Evolutionary conservation across 2,888 invertebrate genomes (phyloP).

Genomic region (Gnatocerus cornutus): DNA sequence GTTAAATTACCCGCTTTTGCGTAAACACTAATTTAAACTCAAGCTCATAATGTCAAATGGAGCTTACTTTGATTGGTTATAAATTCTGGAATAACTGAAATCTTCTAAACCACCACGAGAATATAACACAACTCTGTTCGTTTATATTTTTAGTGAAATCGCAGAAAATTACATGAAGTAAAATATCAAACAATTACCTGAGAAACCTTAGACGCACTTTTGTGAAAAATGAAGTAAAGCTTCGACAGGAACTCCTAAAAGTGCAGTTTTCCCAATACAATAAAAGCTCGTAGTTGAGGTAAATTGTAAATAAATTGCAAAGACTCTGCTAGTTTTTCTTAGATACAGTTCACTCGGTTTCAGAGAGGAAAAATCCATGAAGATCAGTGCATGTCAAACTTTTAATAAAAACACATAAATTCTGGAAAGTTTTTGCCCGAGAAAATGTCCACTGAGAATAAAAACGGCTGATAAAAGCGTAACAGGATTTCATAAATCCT

Average conservation of each 20-base stretch:
- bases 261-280: not conserved
- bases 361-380: too few relatives aligned
- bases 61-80: not conserved
- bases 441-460: not conserved
- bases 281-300: not conserved
- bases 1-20: slow-evolving; percentile 3
- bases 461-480: not conserved
- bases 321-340: too few relatives aligned
- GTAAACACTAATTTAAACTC: slow-evolving; percentile 15
- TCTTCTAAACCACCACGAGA: too few relatives aligned
- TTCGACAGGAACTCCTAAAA: not conserved
- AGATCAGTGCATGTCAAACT: not conserved
- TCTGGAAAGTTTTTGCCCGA: not conserved
- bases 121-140: too few relatives aligned
- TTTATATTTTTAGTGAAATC: not conserved
- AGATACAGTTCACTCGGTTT: too few relatives aligned
- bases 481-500: too few relatives aligned
- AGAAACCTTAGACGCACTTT: not conserved
- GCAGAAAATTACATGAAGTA: not conserved
- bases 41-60: not conserved
- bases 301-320: too few relatives aligned
- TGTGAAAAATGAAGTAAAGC: not conserved
- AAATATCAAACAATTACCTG: not conserved
- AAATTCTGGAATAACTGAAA: too few relatives aligned
- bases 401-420: not conserved